Base-by-base conservation (phyloP, 1,140 invertebrate species). In the Anadara kagoshimensis region DNA sequence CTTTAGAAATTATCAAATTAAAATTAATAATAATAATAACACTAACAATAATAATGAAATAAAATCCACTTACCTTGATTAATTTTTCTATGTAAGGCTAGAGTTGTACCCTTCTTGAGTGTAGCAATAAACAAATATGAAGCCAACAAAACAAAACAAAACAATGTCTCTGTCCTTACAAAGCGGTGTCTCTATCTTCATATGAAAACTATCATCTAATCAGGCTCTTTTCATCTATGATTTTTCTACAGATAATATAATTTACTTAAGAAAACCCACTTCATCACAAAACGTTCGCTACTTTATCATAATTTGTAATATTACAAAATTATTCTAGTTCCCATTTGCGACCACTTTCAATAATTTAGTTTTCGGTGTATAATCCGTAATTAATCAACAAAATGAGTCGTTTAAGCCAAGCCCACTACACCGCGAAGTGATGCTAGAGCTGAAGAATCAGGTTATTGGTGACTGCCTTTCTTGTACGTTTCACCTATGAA, bases 301-400 rank as follows among this genome's bases (percentile, higher is more conserved):
- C 66, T 75, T 68, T 69, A 75, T 75, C 66, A 75, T 75, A 69
- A 75, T 75, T 67, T 75, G 66, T 75, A 69, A 75, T 75, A 75
- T 75, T 75, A 53, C 56, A 69, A 44, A 69, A 69, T 69, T 69
- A 29, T 56, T 69, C 73, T 65, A 49, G 63, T 75, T 75, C 67
- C 66, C 61, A 75, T 67, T 75, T 68, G 56, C 66, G 69, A 69
- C 61, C 73, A 75, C 66, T 68, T 75, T 61, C 61, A 75, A 43
- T 75, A 75, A 75, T 75, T 75, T 59, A 75, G 73, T 75, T 75
- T 75, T 69, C 53, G 59, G 73, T 53, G 69, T 75, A 66, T 75
- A 75, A 75, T 75, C 73, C 66, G 44, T 66, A 75, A 75, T 75
- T 75, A 75, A 67, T 56, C 73, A 75, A 29, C 41, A 51, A 65